Conservation (phyloP, 2,888 invertebrate genomes). For the Brachynemurus nebulosus region DNA sequence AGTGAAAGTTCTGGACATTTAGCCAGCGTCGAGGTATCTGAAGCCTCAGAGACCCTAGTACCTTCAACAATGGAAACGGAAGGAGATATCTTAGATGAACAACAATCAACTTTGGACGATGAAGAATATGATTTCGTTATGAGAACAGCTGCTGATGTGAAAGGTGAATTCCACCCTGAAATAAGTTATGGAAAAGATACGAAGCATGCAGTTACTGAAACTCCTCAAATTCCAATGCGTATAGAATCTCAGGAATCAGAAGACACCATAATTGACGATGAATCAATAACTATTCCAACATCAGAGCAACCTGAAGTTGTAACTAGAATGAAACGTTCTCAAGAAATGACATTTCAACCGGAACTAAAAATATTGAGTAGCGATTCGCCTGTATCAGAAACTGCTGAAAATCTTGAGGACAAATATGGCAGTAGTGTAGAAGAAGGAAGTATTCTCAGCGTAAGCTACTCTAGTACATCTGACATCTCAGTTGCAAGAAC, state of each 20-base stretch:
- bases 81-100: constrained; percentile 53
- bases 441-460: constrained; percentile 41
- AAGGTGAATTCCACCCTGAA: constrained; percentile 2
- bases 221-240: constrained; percentile 10
- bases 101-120: constrained; percentile 39
- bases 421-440: constrained; percentile 41
- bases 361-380: constrained; percentile 32
- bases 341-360: constrained; percentile 80
- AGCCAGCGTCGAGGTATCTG: constrained; percentile 81
- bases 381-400: constrained; percentile 36
- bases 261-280: constrained; percentile 42
- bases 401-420: constrained; percentile 35
- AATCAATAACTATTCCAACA: constrained; percentile 28
- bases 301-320: constrained; percentile 39
- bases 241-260: constrained; percentile 33
- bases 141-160: constrained; percentile 14
- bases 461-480: constrained; percentile 43
- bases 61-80: constrained; percentile 76
- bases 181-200: neutral
- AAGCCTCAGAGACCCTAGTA: constrained; percentile 83
- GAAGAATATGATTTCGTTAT: constrained; percentile 21
- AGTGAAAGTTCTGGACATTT: constrained; percentile 82
- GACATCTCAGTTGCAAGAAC: constrained; percentile 32
- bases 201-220: constrained; percentile 17
- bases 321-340: constrained; percentile 71